A percentile compares a stretch with the other conserved stretches of the same genome.
Evolutionary conservation across 2,113 vertebrate genomes (phyloP).

Genomic region (Chamaea fasciata): DNA sequence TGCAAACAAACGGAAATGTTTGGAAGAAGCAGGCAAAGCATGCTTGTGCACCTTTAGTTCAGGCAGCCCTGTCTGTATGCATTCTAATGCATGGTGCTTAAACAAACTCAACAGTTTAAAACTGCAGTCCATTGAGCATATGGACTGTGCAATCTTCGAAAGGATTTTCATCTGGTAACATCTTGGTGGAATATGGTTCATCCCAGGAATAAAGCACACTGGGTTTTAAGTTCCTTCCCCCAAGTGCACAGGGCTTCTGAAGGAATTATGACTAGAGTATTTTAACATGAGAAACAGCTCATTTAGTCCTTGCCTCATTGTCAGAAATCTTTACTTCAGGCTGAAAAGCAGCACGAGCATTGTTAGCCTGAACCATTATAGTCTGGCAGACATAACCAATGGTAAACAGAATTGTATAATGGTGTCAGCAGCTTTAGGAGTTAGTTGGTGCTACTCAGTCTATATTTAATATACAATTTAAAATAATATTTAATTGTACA

Average conservation of each 20-base stretch:
- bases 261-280: not conserved
- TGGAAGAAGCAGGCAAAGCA: not conserved
- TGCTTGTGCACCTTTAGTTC: not conserved
- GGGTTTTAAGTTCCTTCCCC: not conserved
- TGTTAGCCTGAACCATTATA: not conserved
- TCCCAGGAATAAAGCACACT: not conserved
- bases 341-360: not conserved
- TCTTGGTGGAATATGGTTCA: not conserved
- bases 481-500: not conserved
- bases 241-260: not conserved
- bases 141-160: not conserved
- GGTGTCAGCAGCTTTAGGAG: not conserved
- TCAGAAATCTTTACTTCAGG: not conserved
- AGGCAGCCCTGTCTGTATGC: not conserved
- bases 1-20: not conserved
- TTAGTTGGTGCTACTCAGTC: not conserved
- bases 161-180: not conserved
- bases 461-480: not conserved
- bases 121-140: not conserved
- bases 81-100: not conserved
- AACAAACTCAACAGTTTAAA: not conserved
- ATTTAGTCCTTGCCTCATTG: not conserved
- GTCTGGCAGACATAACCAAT: not conserved
- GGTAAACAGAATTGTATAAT: constrained; percentile 1
- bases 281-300: not conserved